A percentile compares a stretch with the other conserved stretches of the same genome.
These are phyloP conservation scores for Pagrus major DNA, from an alignment of 2,113 vertebrate species.

Conservation along the genomic window DNA sequence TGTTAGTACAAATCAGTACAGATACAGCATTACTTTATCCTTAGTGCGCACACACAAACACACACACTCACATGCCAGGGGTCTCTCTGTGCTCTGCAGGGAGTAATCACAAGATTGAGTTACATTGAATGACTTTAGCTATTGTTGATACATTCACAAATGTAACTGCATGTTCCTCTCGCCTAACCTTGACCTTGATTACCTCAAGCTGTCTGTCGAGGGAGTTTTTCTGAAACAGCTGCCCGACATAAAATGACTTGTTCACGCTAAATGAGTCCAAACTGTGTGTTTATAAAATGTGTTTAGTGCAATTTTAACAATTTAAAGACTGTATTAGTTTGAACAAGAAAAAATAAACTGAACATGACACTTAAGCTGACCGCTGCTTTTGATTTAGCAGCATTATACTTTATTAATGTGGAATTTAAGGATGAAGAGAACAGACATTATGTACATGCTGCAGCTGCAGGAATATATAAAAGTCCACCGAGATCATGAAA, in stretches of 20 bases:
- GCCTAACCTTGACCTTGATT: constrained; percentile 32
- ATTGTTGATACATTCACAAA: constrained; percentile 48
- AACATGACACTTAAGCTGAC: background rate
- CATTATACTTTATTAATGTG: background rate
- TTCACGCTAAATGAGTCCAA: constrained; percentile 4
- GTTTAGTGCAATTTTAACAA: background rate
- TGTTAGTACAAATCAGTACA: constrained; percentile 12
- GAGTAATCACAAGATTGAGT: constrained; percentile 55
- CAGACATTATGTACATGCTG: background rate
- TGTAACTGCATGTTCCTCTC: constrained; percentile 23
- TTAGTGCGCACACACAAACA: background rate
- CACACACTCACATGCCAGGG: constrained; percentile 3
- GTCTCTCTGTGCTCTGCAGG: constrained; percentile 29
- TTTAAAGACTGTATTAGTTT: background rate
- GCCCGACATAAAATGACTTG: background rate
- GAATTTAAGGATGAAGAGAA: background rate
- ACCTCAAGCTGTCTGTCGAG: background rate
- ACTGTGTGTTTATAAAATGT: background rate
- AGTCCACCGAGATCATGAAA: too few species aligned
- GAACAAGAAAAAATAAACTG: background rate
- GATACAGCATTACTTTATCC: constrained; percentile 1
- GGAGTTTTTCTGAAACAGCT: background rate
- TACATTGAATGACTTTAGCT: constrained; percentile 46
- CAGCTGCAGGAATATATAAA: too few species aligned
- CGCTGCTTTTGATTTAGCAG: background rate